phyloP scores from a whole-genome alignment of 2,888 invertebrate genomes.

The Erebia palarica region DNA sequence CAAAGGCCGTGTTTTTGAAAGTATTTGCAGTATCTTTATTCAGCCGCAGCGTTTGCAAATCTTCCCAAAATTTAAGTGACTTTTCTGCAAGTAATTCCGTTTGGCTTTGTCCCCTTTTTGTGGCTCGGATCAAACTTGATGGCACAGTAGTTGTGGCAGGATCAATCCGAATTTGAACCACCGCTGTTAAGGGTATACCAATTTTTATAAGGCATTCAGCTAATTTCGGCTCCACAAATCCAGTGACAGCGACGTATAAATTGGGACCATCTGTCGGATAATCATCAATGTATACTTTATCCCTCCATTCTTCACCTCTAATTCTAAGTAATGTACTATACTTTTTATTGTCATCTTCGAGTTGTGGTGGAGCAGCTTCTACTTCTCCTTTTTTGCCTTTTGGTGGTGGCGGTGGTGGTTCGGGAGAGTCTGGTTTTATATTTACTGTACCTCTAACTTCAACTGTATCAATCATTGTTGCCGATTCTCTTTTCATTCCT shows the following conservation, averaged over 20 bases:
- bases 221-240: conserved; percentile 69
- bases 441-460: conserved; percentile 65
- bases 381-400: conserved; percentile 55
- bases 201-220: conserved; percentile 60
- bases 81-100: conserved; percentile 62
- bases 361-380: conserved; percentile 38
- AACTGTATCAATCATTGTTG: conserved; percentile 61
- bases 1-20: conserved; percentile 70
- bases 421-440: conserved; percentile 47
- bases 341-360: conserved; percentile 65
- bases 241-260: conserved; percentile 78
- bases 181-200: conserved; percentile 66
- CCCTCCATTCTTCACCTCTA: conserved; percentile 81
- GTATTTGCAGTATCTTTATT: conserved; percentile 53
- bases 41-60: conserved; percentile 62
- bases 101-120: conserved; percentile 70
- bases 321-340: conserved; percentile 73
- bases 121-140: conserved; percentile 53
- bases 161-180: conserved; percentile 71
- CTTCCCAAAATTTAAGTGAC: conserved; percentile 66
- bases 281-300: conserved; percentile 78
- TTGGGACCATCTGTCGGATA: conserved; percentile 79
- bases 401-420: conserved; percentile 41
- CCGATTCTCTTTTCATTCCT: conserved; percentile 65
- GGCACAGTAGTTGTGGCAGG: conserved; percentile 52